Conservation (phyloP, 2,797 vertebrate species). For the Tachyglossus aculeatus region DNA sequence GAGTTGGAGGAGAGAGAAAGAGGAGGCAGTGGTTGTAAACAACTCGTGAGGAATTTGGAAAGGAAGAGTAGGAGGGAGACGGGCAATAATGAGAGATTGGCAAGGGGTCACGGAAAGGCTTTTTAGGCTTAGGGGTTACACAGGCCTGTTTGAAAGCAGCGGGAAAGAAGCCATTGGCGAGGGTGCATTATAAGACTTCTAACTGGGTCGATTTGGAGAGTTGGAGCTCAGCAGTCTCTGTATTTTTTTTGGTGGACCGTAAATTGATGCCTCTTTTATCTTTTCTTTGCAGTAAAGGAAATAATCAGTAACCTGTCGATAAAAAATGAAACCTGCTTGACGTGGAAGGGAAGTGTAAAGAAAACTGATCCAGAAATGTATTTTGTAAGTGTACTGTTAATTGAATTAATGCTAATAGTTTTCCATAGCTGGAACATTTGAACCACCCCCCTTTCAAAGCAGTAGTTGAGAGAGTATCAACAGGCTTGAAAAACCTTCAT, state of each 20-base stretch:
- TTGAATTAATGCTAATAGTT: neutral
- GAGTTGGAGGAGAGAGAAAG: too few species aligned
- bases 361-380: constrained; percentile 54
- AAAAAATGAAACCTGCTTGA: constrained; percentile 77
- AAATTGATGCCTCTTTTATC: constrained; percentile 19
- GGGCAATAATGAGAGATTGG: neutral
- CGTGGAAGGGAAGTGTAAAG: constrained; percentile 66
- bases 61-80: neutral
- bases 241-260: neutral
- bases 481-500: neutral
- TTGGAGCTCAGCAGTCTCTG: too few species aligned
- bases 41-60: too few species aligned
- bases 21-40: too few species aligned
- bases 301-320: constrained; percentile 68
- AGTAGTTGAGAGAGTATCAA: neutral
- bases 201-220: too few species aligned
- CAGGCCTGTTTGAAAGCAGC: neutral
- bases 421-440: constrained; percentile 5
- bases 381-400: constrained; percentile 68
- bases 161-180: too few species aligned
- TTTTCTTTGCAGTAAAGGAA: constrained; percentile 65
- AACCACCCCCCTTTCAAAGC: neutral
- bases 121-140: neutral
- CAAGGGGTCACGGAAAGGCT: neutral
- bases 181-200: too few species aligned